A percentile compares a stretch with the other conserved stretches of the same genome.
phyloP scores from a whole-genome alignment of 2,888 invertebrate genomes.

The Eretmocerus hayati region DNA sequence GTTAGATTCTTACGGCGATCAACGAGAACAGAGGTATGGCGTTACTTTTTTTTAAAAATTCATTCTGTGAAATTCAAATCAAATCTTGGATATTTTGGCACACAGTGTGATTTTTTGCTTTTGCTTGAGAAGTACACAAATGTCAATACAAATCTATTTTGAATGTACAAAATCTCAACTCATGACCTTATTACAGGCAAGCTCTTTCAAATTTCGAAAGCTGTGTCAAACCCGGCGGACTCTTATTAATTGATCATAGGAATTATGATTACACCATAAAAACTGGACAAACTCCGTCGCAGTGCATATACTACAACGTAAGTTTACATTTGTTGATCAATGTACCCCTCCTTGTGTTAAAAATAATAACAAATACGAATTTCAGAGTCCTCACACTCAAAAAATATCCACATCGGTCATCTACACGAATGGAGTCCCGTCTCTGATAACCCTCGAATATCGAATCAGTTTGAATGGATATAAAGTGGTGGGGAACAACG shows the following conservation, averaged over 20 bases:
- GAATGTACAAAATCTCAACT: conserved; percentile 17
- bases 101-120: no score
- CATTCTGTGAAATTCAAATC: no score
- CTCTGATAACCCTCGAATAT: conserved; percentile 77
- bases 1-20: conserved; percentile 71
- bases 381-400: conserved; percentile 70
- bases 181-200: no score
- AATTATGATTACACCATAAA: conserved; percentile 80
- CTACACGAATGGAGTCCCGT: conserved; percentile 68
- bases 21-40: conserved; percentile 67
- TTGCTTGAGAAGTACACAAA: no score
- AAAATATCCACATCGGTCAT: conserved; percentile 82
- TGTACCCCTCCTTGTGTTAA: no score
- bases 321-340: conserved; percentile 42
- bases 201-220: conserved; percentile 74
- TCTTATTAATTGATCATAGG: conserved; percentile 80
- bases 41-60: no score
- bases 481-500: conserved; percentile 38
- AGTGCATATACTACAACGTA: conserved; percentile 85
- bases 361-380: no score
- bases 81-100: no score
- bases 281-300: conserved; percentile 68
- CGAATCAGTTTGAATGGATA: conserved; percentile 50
- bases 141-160: no score
- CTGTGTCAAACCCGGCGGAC: conserved; percentile 78